Conservation (phyloP, 2,797 vertebrate species). For the Oreochromis grahami region DNA sequence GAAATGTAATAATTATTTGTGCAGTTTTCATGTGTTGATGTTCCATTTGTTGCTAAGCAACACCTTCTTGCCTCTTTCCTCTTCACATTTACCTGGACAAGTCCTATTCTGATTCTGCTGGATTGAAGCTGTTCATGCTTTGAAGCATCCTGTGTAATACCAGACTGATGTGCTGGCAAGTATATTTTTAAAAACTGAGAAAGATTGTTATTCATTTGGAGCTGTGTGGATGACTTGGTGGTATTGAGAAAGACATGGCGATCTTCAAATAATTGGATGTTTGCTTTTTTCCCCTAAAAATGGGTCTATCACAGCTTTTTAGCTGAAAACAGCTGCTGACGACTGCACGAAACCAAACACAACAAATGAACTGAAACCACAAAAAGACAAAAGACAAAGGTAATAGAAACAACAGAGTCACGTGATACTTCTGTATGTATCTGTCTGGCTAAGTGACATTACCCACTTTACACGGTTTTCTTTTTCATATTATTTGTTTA, state of each 20-base stretch:
- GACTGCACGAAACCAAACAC: background rate
- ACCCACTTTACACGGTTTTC: background rate
- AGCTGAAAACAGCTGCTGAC: background rate
- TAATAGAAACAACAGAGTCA: background rate
- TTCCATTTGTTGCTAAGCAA: slow-evolving; percentile 14
- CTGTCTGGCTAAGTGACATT: background rate
- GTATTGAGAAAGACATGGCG: background rate
- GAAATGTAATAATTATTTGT: background rate
- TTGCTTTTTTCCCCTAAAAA: background rate
- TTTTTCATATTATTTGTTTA: background rate
- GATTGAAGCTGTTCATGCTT: background rate
- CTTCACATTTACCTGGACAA: background rate
- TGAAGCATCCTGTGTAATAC: background rate
- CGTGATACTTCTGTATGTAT: background rate
- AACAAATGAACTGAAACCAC: background rate
- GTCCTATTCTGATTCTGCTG: background rate
- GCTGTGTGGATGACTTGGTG: background rate
- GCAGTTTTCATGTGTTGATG: background rate
- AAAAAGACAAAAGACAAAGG: background rate
- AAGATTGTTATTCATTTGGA: background rate
- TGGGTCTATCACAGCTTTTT: background rate
- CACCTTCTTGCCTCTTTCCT: background rate
- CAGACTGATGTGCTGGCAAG: background rate
- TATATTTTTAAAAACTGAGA: background rate
- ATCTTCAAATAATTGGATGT: background rate